Percentiles rank a stretch among this genome's conserved stretches.
Conservation (phyloP, 30 jellyfish, hydroid and myxozoan genomes). For the Aurelia aurita complex sp. Pacific region DNA sequence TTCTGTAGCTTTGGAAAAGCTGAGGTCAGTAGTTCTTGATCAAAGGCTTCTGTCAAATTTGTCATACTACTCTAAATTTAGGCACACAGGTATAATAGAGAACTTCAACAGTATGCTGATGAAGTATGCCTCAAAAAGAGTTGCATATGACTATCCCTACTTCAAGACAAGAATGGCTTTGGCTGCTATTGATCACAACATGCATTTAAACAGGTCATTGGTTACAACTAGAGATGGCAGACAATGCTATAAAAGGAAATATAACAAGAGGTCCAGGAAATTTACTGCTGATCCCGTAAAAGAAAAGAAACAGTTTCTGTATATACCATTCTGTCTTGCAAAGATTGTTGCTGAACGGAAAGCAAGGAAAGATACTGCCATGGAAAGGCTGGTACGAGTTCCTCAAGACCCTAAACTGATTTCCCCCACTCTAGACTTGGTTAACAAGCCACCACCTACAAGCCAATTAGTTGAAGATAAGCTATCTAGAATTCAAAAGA, state of each 20-base stretch:
- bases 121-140: neutral
- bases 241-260: neutral
- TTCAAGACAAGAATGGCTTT: conserved; percentile 3
- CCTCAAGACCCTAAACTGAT: neutral
- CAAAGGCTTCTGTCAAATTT: too few species aligned
- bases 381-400: neutral
- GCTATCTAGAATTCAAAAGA: neutral
- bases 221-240: neutral
- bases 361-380: conserved; percentile 23
- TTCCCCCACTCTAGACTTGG: neutral
- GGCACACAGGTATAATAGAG: too few species aligned
- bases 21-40: too few species aligned
- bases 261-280: conserved; percentile 1
- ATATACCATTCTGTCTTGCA: conserved; percentile 9
- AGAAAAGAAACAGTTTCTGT: neutral
- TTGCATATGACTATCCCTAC: conserved; percentile 11
- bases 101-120: neutral
- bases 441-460: neutral
- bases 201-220: too few species aligned
- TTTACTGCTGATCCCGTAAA: conserved; percentile 28
- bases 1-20: neutral
- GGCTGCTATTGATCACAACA: conserved; percentile 31
- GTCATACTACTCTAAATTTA: too few species aligned
- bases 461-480: conserved; percentile 2
- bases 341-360: conserved; percentile 14